Conservation (phyloP, 2,888 invertebrate genomes). For the Xanthia togata region DNA sequence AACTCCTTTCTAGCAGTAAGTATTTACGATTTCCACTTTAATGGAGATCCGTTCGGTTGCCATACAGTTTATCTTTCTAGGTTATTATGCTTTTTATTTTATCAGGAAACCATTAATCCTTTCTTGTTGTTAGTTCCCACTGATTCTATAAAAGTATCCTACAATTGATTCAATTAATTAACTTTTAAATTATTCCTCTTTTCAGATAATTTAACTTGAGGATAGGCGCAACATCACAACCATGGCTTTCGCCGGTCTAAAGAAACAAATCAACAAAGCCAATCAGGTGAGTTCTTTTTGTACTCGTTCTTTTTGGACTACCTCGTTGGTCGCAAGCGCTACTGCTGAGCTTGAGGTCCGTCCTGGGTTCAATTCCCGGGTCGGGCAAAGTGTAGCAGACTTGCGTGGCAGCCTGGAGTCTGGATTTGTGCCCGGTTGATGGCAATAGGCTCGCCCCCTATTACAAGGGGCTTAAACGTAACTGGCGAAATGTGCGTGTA, state of each 20-base stretch:
- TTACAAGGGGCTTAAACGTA: too few relatives aligned
- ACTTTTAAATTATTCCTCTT: conserved; percentile 58
- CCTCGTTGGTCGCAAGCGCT: neutral
- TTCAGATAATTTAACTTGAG: conserved; percentile 74
- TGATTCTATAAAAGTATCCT: too few relatives aligned
- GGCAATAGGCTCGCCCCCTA: too few relatives aligned
- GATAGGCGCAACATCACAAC: conserved; percentile 77
- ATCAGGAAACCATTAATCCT: neutral
- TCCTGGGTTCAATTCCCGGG: too few relatives aligned
- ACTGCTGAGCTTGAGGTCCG: too few relatives aligned
- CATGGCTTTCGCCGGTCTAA: conserved; percentile 99
- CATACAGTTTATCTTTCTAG: neutral
- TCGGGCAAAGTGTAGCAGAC: too few relatives aligned
- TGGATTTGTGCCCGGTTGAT: too few relatives aligned
- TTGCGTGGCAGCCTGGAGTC: too few relatives aligned
- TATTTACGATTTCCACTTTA: neutral
- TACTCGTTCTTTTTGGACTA: neutral
- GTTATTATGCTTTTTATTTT: neutral
- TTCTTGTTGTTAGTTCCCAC: neutral
- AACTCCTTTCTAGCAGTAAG: neutral
- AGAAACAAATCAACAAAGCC: conserved; percentile 99
- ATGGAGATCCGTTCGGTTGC: neutral
- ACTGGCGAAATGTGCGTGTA: too few relatives aligned
- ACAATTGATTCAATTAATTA: neutral
- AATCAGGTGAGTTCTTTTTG: conserved; percentile 94